A percentile compares a stretch with the other conserved stretches of the same genome.
These are phyloP conservation scores for Hydropsyche betteni DNA, from an alignment of 2,888 invertebrate genomes.

Conservation along the genomic window DNA sequence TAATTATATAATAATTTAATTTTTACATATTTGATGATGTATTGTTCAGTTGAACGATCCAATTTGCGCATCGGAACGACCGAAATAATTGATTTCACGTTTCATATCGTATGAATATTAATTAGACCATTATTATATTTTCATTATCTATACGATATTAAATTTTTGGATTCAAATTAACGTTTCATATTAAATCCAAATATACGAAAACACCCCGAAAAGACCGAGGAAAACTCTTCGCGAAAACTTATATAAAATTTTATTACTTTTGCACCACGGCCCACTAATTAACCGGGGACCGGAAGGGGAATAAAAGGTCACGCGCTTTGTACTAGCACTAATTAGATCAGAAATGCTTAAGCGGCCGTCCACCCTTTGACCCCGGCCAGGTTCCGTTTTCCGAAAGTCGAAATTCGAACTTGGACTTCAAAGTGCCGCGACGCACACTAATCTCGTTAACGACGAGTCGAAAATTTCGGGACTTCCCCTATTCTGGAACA, in stretches of 20 bases:
- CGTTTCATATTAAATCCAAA: too few relatives aligned
- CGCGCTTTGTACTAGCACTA: constrained; percentile 26
- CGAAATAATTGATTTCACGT: too few relatives aligned
- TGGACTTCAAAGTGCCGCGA: constrained; percentile 22
- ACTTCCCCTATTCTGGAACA: neutral
- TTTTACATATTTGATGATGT: too few relatives aligned
- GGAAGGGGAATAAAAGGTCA: constrained; percentile 18
- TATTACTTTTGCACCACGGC: constrained; percentile 4
- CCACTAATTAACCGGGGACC: constrained; percentile 25
- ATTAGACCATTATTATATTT: too few relatives aligned
- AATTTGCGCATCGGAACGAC: too few relatives aligned
- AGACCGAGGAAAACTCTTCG: too few relatives aligned
- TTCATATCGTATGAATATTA: too few relatives aligned
- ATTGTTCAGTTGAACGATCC: too few relatives aligned
- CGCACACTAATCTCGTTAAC: constrained; percentile 22
- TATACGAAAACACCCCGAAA: too few relatives aligned
- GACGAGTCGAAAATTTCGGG: constrained; percentile 15
- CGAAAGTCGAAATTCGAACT: constrained; percentile 22
- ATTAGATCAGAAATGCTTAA: constrained; percentile 25
- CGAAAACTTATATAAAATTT: constrained; percentile 1
- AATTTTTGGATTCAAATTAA: too few relatives aligned
- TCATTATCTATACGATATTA: too few relatives aligned
- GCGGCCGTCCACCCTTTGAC: neutral
- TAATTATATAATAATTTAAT: too few relatives aligned
- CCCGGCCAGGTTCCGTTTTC: neutral